phyloP scores from a whole-genome alignment of 2,797 vertebrate species.

The Capromys pilorides region DNA sequence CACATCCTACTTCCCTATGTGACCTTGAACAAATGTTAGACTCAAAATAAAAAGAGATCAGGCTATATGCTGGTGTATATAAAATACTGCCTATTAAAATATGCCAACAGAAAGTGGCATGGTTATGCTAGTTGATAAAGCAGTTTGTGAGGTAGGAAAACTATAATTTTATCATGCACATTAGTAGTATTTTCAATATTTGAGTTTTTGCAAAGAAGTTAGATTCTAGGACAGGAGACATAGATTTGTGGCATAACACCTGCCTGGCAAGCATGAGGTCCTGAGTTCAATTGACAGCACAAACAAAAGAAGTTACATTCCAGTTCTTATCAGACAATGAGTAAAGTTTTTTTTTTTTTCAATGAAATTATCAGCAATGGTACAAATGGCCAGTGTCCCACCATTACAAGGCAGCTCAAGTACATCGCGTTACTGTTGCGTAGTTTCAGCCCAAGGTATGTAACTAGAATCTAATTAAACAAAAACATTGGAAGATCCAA shows the following conservation, averaged over 20 bases:
- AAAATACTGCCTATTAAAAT: background rate
- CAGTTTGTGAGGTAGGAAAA: background rate
- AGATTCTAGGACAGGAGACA: background rate
- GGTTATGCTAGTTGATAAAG: background rate
- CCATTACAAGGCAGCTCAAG: rapidly evolving
- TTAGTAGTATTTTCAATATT: background rate
- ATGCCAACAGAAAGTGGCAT: background rate
- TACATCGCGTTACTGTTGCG: rapidly evolving
- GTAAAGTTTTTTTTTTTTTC: background rate
- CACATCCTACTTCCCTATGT: background rate
- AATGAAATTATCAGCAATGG: background rate
- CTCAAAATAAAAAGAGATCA: background rate
- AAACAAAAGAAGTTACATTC: background rate
- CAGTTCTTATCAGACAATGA: background rate
- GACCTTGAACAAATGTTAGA: background rate
- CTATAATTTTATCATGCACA: background rate
- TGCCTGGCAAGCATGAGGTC: no score
- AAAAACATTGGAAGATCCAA: background rate
- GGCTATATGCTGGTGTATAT: background rate
- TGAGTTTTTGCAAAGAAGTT: background rate
- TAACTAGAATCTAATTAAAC: background rate
- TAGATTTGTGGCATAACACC: no score
- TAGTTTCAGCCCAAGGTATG: background rate
- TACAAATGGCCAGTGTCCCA: rapidly evolving
- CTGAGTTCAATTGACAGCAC: no score